Evolutionary conservation across 2,113 vertebrate species (phyloP).

Genomic region (Cisticola juncidis): DNA sequence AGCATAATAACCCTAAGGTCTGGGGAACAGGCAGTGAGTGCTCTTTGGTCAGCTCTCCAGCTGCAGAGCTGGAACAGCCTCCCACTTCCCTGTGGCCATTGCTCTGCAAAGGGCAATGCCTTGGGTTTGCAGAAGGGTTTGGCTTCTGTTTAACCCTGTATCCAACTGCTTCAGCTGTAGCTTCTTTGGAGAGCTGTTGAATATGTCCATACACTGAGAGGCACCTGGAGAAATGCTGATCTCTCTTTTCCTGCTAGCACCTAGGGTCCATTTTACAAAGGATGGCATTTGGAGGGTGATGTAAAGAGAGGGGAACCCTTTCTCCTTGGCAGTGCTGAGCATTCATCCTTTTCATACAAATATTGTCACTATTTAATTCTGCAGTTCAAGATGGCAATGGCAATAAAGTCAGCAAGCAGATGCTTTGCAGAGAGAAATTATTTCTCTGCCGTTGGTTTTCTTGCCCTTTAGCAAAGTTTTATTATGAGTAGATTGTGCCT

Average conservation of each 20-base stretch:
- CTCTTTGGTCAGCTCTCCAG: not conserved
- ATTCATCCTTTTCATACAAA: not conserved
- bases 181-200: not conserved
- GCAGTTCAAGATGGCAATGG: not conserved
- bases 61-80: not conserved
- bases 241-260: not conserved
- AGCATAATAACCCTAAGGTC: not conserved
- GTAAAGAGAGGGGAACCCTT: not conserved
- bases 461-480: slow-evolving; percentile 45
- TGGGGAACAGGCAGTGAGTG: not conserved
- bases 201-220: fast-evolving
- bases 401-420: slow-evolving; percentile 28
- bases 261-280: not conserved
- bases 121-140: not conserved
- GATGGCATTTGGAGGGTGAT: not conserved
- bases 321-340: not conserved
- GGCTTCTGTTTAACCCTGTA: not conserved
- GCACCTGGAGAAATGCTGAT: not conserved
- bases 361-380: slow-evolving; percentile 4
- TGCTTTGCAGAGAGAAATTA: slow-evolving; percentile 9
- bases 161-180: not conserved
- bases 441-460: not conserved
- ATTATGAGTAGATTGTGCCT: not conserved
- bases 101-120: not conserved
- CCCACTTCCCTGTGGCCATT: not conserved